A percentile compares a stretch with the other conserved stretches of the same genome.
phyloP scores from a whole-genome alignment of 2,113 vertebrate species.

The Lepus timidus region DNA sequence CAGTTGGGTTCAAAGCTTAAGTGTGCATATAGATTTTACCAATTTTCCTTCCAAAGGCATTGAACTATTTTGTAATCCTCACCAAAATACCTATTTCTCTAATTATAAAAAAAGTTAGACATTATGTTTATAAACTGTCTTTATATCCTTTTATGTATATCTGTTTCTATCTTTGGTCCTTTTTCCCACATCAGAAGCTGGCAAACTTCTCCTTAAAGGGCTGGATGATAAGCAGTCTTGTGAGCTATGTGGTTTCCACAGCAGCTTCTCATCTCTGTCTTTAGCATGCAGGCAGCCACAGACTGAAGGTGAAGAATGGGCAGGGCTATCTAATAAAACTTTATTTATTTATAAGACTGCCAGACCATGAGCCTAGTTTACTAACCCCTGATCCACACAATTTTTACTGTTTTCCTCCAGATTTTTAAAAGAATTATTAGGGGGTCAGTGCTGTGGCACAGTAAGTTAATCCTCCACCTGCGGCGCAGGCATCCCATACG shows the following conservation, averaged over 20 bases:
- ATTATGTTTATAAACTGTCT: background rate
- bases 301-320: rapidly evolving
- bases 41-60: background rate
- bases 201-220: background rate
- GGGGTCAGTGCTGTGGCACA: too few relatives aligned
- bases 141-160: too few relatives aligned
- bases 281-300: background rate
- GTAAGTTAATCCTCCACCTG: too few relatives aligned
- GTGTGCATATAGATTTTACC: background rate
- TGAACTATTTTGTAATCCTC: background rate
- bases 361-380: background rate
- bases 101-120: background rate
- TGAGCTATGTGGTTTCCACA: background rate
- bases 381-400: background rate
- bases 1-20: background rate
- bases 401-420: background rate
- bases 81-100: background rate
- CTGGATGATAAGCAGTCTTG: background rate
- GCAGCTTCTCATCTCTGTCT: background rate
- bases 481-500: too few relatives aligned
- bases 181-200: background rate
- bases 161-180: background rate
- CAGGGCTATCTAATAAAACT: background rate
- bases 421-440: background rate
- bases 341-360: background rate